phyloP scores from a whole-genome alignment of 2,113 vertebrate genomes.

The Xiphophorus maculatus region DNA sequence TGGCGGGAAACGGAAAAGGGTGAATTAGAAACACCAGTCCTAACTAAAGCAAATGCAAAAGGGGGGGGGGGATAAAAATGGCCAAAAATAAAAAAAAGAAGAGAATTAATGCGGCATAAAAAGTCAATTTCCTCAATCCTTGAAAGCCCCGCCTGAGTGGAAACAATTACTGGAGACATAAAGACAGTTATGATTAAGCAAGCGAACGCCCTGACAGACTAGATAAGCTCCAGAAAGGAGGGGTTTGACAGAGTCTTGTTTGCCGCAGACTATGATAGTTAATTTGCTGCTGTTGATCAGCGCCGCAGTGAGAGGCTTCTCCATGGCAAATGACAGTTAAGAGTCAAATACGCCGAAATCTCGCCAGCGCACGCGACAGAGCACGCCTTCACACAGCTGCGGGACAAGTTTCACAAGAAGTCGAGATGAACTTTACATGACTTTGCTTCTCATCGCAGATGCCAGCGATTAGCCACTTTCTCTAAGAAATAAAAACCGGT shows the following conservation, averaged over 20 bases:
- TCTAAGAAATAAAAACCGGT: constrained; percentile 25
- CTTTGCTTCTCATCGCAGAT: constrained; percentile 21
- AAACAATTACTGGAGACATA: constrained; percentile 64
- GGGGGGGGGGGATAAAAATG: constrained; percentile 19
- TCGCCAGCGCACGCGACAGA: neutral
- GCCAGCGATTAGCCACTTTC: constrained; percentile 15
- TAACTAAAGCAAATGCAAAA: constrained; percentile 32
- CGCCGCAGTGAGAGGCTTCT: constrained; percentile 44
- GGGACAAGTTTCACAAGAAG: neutral
- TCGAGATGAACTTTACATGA: constrained; percentile 48
- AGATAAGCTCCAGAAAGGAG: constrained; percentile 66
- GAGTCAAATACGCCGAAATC: constrained; percentile 8
- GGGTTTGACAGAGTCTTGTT: constrained; percentile 43
- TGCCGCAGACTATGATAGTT: constrained; percentile 43
- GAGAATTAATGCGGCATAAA: constrained; percentile 70
- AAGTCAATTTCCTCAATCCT: constrained; percentile 68
- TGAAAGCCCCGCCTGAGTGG: constrained; percentile 61
- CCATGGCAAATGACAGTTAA: constrained; percentile 35
- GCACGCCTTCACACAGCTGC: neutral
- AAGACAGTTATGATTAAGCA: constrained; percentile 67
- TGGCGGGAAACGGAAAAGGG: neutral
- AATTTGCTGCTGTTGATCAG: constrained; percentile 48
- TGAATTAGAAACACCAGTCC: constrained; percentile 29
- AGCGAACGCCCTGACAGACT: constrained; percentile 54
- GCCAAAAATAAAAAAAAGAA: constrained; percentile 55